Base-by-base conservation (phyloP, 2,113 vertebrate genomes). In the Turnix velox region DNA sequence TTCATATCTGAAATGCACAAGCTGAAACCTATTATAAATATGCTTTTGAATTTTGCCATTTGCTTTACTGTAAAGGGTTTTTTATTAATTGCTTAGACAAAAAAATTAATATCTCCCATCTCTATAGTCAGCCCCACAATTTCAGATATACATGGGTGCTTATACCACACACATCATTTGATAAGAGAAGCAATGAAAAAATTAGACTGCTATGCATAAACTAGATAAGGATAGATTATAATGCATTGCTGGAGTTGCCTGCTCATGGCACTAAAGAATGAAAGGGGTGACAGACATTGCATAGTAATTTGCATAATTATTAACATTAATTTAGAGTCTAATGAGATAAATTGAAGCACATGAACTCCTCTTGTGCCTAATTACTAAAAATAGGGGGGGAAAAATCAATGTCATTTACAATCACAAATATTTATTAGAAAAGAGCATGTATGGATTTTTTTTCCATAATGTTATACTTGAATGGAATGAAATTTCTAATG, bases 221-320 rank as follows among this genome's bases (percentile, higher is more conserved):
- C 85, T 95, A 94, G 58, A 93, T 89, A 92, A 94, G 92, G 81
- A 90, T 46, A 94, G 30, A 93, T 77, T 87, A 96, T 40, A 97
- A 87, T 93, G 84, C 22, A 89, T 92, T 95, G 97, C 98, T 98
- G 98, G 98, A 98, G 98, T 98, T 98, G 98, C 84, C 98, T 98
- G 97, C 33, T 95, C 97, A 98, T 97, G 96, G 35, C 92, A 92
- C 73, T 88, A 91, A 93, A 95, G 88, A 94, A 75, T 76, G 23
- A 67, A 96, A 72, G 51, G 84, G 30, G 42, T 49, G 73, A 68
- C 23, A 77, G 84, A 59, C 28, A 93, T 71, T 86, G 43, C 35
- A 78, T 52, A 84, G 88, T 82, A 95, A 80, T 95, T 93, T 92
- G 65, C 30, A 84, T 89, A 88, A 96, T 95, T 95, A 81, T 87